A percentile compares a stretch with the other conserved stretches of the same genome.
phyloP scores from a whole-genome alignment of 2,888 invertebrate genomes.

The Agrochola macilenta region DNA sequence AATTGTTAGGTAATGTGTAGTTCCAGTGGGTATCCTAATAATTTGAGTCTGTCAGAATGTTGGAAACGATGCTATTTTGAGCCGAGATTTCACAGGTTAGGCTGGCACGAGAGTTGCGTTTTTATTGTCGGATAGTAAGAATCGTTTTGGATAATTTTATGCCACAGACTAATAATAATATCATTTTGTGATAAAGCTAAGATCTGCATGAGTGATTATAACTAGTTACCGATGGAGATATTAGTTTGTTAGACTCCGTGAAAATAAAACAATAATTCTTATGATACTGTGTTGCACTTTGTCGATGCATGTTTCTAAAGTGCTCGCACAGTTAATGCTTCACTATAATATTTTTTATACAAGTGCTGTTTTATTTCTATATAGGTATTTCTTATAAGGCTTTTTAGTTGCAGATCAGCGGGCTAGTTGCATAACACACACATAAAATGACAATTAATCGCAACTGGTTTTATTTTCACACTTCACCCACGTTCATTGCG shows the following conservation, averaged over 20 bases:
- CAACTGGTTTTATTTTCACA: too few relatives aligned
- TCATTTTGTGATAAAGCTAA: not conserved
- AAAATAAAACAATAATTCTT: not conserved
- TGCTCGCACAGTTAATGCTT: too few relatives aligned
- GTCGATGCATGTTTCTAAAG: not conserved
- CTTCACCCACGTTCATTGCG: too few relatives aligned
- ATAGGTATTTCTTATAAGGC: too few relatives aligned
- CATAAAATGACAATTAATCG: too few relatives aligned
- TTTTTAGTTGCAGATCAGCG: too few relatives aligned
- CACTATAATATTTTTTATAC: too few relatives aligned
- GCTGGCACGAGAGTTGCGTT: slow-evolving; percentile 47
- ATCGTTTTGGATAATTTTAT: not conserved
- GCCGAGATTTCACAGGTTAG: slow-evolving; percentile 66
- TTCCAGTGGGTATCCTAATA: slow-evolving; percentile 71
- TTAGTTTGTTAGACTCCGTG: not conserved
- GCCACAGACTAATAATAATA: not conserved
- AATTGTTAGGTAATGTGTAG: slow-evolving; percentile 65
- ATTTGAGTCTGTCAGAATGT: slow-evolving; percentile 72
- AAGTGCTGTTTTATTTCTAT: too few relatives aligned
- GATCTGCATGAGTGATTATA: too few relatives aligned
- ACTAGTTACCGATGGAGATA: too few relatives aligned
- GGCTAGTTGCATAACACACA: too few relatives aligned
- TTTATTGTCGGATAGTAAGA: not conserved
- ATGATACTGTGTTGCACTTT: not conserved
- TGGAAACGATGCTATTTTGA: slow-evolving; percentile 73